A percentile compares a stretch with the other conserved stretches of the same genome.
These are phyloP conservation scores for Myiozetetes cayanensis DNA, from an alignment of 2,113 vertebrate species.

Conservation along the genomic window DNA sequence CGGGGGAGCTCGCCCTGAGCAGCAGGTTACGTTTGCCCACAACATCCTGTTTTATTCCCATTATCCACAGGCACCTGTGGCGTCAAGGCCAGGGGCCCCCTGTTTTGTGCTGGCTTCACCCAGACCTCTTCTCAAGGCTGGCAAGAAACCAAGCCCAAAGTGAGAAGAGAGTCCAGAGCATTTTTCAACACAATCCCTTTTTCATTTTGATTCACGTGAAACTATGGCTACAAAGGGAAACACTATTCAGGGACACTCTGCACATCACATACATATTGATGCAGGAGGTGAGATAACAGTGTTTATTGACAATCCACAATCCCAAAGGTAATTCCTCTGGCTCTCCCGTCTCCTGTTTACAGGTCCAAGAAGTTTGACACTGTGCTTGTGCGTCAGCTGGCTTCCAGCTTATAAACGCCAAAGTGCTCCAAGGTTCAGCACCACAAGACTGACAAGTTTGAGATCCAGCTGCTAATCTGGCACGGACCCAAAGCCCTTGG, in stretches of 20 bases:
- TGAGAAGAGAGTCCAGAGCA: not conserved
- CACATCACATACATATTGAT: slow-evolving; percentile 43
- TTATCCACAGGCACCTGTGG: not conserved
- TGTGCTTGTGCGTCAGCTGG: not conserved
- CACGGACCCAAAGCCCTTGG: slow-evolving; percentile 43
- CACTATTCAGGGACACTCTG: not conserved
- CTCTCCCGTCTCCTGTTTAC: not conserved
- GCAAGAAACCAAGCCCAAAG: not conserved
- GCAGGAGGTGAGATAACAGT: not conserved
- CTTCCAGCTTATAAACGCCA: slow-evolving; percentile 34
- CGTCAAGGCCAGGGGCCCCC: not conserved
- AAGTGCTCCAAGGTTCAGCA: slow-evolving; percentile 47
- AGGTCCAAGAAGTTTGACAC: not conserved
- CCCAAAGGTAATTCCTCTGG: slow-evolving; percentile 23
- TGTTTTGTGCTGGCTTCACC: not conserved
- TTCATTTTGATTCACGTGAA: not conserved
- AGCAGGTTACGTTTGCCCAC: not conserved
- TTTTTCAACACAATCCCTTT: not conserved
- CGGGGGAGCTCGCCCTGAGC: not conserved
- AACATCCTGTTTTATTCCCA: not conserved
- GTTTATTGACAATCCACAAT: not conserved
- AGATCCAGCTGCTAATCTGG: slow-evolving; percentile 66
- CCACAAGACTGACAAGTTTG: slow-evolving; percentile 6
- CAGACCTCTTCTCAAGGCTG: not conserved
- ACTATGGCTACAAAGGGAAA: slow-evolving; percentile 1